phyloP scores from a whole-genome alignment of 2,888 invertebrate genomes.

The Leucophora obtusa region DNA sequence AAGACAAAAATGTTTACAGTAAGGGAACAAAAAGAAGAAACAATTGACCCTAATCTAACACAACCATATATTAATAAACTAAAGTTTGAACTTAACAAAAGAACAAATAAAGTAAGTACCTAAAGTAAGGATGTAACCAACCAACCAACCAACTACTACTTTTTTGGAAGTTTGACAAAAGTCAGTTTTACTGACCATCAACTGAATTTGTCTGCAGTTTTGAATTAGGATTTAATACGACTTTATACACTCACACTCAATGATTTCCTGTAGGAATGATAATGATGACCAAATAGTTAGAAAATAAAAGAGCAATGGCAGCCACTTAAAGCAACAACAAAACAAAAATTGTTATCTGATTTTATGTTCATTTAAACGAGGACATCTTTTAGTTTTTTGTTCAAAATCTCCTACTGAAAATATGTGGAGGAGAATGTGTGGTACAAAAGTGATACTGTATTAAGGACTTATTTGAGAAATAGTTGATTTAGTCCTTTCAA shows the following conservation, averaged over 20 bases:
- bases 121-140: slow-evolving; percentile 19
- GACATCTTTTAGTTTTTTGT: slow-evolving; percentile 1
- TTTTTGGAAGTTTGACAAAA: slow-evolving; percentile 55
- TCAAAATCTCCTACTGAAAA: neutral
- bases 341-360: slow-evolving; percentile 39
- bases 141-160: slow-evolving; percentile 22
- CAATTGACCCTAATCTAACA: slow-evolving; percentile 55
- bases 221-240: slow-evolving; percentile 39
- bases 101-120: neutral
- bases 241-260: neutral
- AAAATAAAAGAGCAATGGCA: slow-evolving; percentile 18
- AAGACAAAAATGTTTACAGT: neutral
- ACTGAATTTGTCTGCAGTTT: slow-evolving; percentile 36
- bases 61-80: slow-evolving; percentile 54
- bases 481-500: neutral
- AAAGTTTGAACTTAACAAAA: slow-evolving; percentile 29
- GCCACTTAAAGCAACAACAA: slow-evolving; percentile 44
- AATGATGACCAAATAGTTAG: neutral
- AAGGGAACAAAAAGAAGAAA: slow-evolving; percentile 38
- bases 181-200: slow-evolving; percentile 44
- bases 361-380: slow-evolving; percentile 31
- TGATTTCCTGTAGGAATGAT: neutral
- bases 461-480: neutral
- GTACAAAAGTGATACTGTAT: neutral
- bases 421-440: neutral